Percentiles rank a stretch among this genome's conserved stretches.
These are phyloP conservation scores for Popillia japonica DNA, from an alignment of 1,140 invertebrate genomes.

Conservation along the genomic window DNA sequence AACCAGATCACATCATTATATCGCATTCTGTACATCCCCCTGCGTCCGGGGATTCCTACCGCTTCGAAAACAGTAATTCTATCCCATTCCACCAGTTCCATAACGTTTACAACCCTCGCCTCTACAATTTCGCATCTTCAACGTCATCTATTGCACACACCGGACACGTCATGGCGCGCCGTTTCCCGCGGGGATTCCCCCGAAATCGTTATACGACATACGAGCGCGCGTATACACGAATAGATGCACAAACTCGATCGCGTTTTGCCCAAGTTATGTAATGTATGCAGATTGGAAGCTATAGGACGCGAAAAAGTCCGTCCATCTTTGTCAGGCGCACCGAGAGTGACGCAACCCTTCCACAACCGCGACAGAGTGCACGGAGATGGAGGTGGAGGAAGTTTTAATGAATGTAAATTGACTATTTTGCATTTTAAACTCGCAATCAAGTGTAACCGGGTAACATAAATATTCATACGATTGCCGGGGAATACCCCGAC, in stretches of 20 bases:
- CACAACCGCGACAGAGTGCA: not conserved
- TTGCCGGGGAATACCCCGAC: not conserved
- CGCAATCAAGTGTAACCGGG: constrained; percentile 57
- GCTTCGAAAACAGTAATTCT: too few species aligned
- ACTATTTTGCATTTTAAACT: constrained; percentile 60
- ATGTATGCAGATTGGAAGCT: constrained; percentile 28
- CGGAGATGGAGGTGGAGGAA: not conserved
- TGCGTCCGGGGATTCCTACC: too few species aligned
- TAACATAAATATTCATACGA: constrained; percentile 55
- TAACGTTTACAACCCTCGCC: too few species aligned
- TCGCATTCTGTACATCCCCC: too few species aligned
- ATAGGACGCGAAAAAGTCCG: not conserved
- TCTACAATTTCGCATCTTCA: not conserved
- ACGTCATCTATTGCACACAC: not conserved
- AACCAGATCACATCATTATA: too few species aligned
- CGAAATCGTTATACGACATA: not conserved
- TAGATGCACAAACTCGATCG: not conserved
- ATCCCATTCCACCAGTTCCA: not conserved
- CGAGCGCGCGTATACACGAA: too few species aligned
- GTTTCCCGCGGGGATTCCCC: not conserved
- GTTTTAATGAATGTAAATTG: constrained; percentile 59
- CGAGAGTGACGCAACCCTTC: not conserved
- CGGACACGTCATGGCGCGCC: not conserved
- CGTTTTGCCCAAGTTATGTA: not conserved
- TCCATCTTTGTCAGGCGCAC: constrained; percentile 15